Base-by-base conservation (phyloP, 2,888 invertebrate genomes). In the Ichneumoninae sp. region DNA sequence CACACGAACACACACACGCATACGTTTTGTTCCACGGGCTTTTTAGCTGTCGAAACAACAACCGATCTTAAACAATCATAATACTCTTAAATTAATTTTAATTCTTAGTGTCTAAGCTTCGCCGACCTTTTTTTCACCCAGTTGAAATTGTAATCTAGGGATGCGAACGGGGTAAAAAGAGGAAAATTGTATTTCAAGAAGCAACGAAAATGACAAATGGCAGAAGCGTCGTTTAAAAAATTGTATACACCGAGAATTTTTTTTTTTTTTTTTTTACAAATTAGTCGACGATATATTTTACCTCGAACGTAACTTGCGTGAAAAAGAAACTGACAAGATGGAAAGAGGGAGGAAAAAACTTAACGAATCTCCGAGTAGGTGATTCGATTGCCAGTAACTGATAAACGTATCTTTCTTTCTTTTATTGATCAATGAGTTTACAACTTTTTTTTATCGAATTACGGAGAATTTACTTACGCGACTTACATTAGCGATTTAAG, bases 11-110 rank as follows among this genome's bases (percentile, higher is more conserved):
- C 71, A 77, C 78, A 86, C 82, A 85, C 73, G 83, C 84, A 47
- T 47, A 47, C 87, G 89, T 89, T 90, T 91, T 91, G 89, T 90
- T 90, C 91, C 91, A 89, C 91, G 91, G 91, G 91, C 90, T 90
- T 85, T 88, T 85, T 88, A 90, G 89, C 89, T 90, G 87, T 87
- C 85, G 84, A 87, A 26, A 57, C 22, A 57, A 57, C 57, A 26
- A 57, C 13, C 87, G 84, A 87, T 66, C 70, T 68, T 71, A 80
- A 70, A 85, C 71, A 87, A 89, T 88, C 89, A 88, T 89, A 89
- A 89, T 90, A 89, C 89, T 90, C 88, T 87, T 86, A 84, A 65
- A 22, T 57, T 88, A 87, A 87, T 89, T 85, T 85, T 87, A 83
- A 57, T 26, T 26, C 26, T 26, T 86, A 84, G 57, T 75, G 69